A percentile compares a stretch with the other conserved stretches of the same genome.
Conservation (phyloP, 1,140 invertebrate species). For the Akabosia matsudoensis region DNA sequence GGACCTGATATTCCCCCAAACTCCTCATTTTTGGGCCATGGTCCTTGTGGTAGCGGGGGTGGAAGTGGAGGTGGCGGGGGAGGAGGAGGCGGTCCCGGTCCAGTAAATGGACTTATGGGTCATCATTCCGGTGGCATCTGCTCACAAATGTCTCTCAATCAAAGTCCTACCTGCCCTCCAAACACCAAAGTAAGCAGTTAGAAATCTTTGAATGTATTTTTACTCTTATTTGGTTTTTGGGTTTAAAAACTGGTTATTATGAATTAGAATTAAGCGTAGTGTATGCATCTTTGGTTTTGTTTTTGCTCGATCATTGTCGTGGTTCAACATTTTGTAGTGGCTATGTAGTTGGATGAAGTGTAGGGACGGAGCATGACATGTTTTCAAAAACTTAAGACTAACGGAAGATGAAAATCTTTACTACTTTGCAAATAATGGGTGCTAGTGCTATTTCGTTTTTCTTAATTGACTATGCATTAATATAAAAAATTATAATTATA, state of each 20-base stretch:
- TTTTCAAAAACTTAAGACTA: no score
- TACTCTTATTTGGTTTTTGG: slow-evolving; percentile 13
- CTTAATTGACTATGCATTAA: no score
- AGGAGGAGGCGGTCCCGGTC: background rate
- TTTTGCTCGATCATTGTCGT: background rate
- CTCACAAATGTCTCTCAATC: slow-evolving; percentile 47
- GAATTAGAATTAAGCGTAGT: background rate
- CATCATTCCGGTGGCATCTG: slow-evolving; percentile 47
- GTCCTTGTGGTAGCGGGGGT: background rate
- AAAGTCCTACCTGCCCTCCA: slow-evolving; percentile 41
- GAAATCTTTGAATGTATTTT: background rate
- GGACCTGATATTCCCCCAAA: slow-evolving; percentile 9
- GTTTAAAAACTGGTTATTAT: background rate
- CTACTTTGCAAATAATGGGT: no score
- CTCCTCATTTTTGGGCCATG: slow-evolving; percentile 20
- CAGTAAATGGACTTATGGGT: slow-evolving; percentile 42
- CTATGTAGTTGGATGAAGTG: background rate
- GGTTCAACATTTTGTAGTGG: background rate
- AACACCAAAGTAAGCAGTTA: slow-evolving; percentile 41
- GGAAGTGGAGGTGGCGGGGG: background rate
- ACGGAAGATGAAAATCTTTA: no score
- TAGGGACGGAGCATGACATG: background rate
- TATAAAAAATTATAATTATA: no score
- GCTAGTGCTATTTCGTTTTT: no score
- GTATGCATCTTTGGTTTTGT: background rate